These are phyloP conservation scores for Bombyx huttoni DNA, from an alignment of 2,888 invertebrate species.

Conservation along the genomic window DNA sequence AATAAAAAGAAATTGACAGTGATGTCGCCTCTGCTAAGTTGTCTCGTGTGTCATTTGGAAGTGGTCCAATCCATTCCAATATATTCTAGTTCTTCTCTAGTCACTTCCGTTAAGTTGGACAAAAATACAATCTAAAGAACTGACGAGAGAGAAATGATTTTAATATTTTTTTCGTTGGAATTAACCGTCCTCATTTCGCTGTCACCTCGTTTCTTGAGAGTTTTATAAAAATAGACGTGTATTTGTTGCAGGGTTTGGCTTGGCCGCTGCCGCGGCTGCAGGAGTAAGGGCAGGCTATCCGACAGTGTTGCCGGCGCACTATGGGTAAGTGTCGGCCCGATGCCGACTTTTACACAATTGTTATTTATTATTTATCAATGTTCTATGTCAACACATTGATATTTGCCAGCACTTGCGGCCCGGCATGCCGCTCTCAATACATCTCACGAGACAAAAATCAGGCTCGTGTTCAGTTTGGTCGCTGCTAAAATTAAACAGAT, in stretches of 20 bases:
- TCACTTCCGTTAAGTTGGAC: slow-evolving; percentile 61
- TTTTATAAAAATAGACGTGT: slow-evolving; percentile 9
- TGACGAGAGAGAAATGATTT: slow-evolving; percentile 37
- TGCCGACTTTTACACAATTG: slow-evolving; percentile 28
- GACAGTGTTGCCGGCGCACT: slow-evolving; percentile 83
- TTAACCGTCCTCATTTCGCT: slow-evolving; percentile 26
- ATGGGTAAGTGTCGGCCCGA: slow-evolving; percentile 79
- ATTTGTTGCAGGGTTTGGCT: slow-evolving; percentile 58
- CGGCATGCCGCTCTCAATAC: slow-evolving; percentile 52
- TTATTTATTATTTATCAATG: slow-evolving; percentile 51
- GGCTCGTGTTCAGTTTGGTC: slow-evolving; percentile 14
- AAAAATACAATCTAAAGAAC: slow-evolving; percentile 43
- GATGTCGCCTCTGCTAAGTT: slow-evolving; percentile 64
- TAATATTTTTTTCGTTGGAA: slow-evolving; percentile 25
- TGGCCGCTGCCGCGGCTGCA: slow-evolving; percentile 70
- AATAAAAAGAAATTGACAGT: slow-evolving; percentile 72
- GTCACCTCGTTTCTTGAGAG: slow-evolving; percentile 19
- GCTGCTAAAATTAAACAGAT: background rate
- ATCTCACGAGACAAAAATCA: slow-evolving; percentile 74
- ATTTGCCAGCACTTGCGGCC: slow-evolving; percentile 67
- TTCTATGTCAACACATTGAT: slow-evolving; percentile 67
- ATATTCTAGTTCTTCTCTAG: slow-evolving; percentile 56
- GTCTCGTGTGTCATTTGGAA: slow-evolving; percentile 68
- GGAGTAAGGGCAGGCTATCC: slow-evolving; percentile 86
- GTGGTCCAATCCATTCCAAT: slow-evolving; percentile 52